Evolutionary conservation across 2,888 invertebrate genomes (phyloP).

Genomic region (Sussaba pulchella): DNA sequence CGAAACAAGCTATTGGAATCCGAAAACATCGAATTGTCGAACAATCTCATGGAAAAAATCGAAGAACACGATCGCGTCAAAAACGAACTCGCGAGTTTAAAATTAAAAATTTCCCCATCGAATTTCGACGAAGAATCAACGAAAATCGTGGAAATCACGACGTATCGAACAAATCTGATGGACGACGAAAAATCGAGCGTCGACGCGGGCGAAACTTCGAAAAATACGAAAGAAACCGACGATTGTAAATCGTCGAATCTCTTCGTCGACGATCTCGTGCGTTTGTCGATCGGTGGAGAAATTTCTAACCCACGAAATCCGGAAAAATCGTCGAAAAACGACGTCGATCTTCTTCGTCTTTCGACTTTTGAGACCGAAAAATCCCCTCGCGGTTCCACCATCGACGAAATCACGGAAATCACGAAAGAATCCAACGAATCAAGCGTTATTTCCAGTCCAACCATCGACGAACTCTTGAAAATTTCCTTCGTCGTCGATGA

Average conservation of each 20-base stretch:
- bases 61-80: conserved; percentile 76
- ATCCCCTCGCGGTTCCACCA: background rate
- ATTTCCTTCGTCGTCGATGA: conserved; percentile 55
- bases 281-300: background rate
- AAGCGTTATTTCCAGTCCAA: background rate
- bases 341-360: background rate
- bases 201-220: background rate
- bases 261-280: conserved; percentile 39
- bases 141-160: conserved; percentile 46
- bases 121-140: background rate
- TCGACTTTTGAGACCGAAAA: background rate
- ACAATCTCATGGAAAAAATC: conserved; percentile 76
- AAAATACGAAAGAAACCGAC: conserved; percentile 15
- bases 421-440: conserved; percentile 36
- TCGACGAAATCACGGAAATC: conserved; percentile 58
- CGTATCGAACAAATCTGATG: background rate
- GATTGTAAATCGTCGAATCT: background rate
- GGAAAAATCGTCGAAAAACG: background rate
- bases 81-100: conserved; percentile 69
- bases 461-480: conserved; percentile 21
- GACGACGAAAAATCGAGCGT: background rate
- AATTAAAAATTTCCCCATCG: conserved; percentile 19
- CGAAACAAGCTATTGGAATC: conserved; percentile 67
- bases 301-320: background rate
- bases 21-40: conserved; percentile 77